These are phyloP conservation scores for Cantharis lateralis DNA, from an alignment of 2,888 invertebrate genomes.

Conservation along the genomic window DNA sequence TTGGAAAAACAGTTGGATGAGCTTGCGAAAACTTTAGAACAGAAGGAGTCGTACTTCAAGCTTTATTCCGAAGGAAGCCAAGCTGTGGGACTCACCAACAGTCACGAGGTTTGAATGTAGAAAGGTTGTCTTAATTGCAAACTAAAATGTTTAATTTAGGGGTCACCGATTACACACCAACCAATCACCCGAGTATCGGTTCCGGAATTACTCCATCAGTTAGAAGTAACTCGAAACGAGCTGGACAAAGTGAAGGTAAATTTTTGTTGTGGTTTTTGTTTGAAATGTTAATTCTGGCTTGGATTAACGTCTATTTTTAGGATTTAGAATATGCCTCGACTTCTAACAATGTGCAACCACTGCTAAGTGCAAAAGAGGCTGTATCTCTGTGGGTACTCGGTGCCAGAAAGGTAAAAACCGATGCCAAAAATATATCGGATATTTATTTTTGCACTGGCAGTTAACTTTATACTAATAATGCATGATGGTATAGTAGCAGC, in stretches of 20 bases:
- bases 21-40: constrained; percentile 68
- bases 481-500: constrained; percentile 30
- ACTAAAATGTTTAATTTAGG: background rate
- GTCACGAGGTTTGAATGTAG: constrained; percentile 65
- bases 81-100: constrained; percentile 72
- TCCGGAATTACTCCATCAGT: constrained; percentile 79
- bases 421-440: constrained; percentile 17
- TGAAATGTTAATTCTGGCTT: constrained; percentile 4
- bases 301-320: constrained; percentile 59
- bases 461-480: constrained; percentile 11
- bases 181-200: constrained; percentile 72
- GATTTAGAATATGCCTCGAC: constrained; percentile 70
- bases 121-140: background rate
- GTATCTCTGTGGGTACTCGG: constrained; percentile 92
- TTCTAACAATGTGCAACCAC: constrained; percentile 75
- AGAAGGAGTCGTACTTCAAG: constrained; percentile 77
- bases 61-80: constrained; percentile 82
- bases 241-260: constrained; percentile 84
- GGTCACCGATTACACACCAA: constrained; percentile 43
- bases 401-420: constrained; percentile 79
- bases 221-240: constrained; percentile 84
- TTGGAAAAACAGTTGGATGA: constrained; percentile 76
- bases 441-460: constrained; percentile 4
- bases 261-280: constrained; percentile 52
- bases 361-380: constrained; percentile 92